Base-by-base conservation (phyloP, 2,888 invertebrate genomes). In the Pteria penguin region DNA sequence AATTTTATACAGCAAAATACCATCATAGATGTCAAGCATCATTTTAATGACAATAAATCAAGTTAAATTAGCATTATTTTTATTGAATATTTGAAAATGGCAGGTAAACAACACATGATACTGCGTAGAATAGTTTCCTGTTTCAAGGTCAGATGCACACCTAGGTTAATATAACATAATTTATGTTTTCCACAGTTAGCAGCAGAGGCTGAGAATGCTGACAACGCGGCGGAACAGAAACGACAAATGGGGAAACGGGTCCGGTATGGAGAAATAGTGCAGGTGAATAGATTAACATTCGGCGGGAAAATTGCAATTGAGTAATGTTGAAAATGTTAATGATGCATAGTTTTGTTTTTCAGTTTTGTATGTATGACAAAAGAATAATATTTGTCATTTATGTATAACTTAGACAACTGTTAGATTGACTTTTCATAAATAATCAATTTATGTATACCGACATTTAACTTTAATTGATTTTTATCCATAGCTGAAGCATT, bases 241-340 rank as follows among this genome's bases (percentile, higher is more conserved):
- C 82, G 92, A 58, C 92, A 92, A 78, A 89, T 89, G 81, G 92
- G 92, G 2, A 92, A 92, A 79, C 82, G 89, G 66, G 90, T 92
- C 1, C 85, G 91, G n/a, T 92, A 92, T 78, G 92, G 92, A 1
- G 91, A 92, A 78, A 90, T 91, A 65, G 89, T 92, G 14, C 92
- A 92, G 90, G 92, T 91, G 79, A 26, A 71, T 22, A 36, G 31
- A 24, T 18, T 27, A n/a, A n/a, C n/a, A n/a, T n/a, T n/a, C n/a
- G n/a, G n/a, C n/a, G n/a, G n/a, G n/a, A n/a, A n/a, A n/a, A n/a
- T n/a, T n/a, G n/a, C n/a, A n/a, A n/a, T n/a, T n/a, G n/a, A n/a
- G n/a, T n/a, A n/a, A n/a, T n/a, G n/a, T n/a, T n/a, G n/a, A n/a
- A n/a, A n/a, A n/a, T n/a, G n/a, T n/a, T n/a, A n/a, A n/a, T n/a